Base-by-base conservation (phyloP, 2,113 vertebrate genomes). In the Vidua chalybeata region DNA sequence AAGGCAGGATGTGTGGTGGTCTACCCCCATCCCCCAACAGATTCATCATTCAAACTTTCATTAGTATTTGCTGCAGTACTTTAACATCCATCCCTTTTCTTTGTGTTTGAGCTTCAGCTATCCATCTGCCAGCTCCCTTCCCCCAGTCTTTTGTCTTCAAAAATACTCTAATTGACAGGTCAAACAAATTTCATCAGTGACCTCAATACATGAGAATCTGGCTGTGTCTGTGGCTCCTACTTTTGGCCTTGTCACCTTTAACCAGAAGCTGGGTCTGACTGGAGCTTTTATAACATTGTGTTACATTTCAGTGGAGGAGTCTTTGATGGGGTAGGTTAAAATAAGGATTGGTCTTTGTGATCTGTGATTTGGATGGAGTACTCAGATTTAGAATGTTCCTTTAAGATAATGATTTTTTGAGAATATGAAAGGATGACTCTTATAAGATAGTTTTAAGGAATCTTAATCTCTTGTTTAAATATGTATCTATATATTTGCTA, bases 121-220 rank as follows among this genome's bases (percentile, higher is more conserved):
- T 63, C 51, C 80, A 49, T 95, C 88, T 90, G 90, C 68, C 86
- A 92, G 55, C 76, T 93, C 90, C 92, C 95, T 93, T 88, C 96
- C 95, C 90, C 86, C 94, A 63, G 43, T 67, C 94, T 88, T 96
- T 95, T 94, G 92, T 97, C 61, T 92, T 23, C 80, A 95, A 11
- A 94, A 93, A 81, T 92, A 90, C 72, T 67, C 72, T 95, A 96
- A 96, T 92, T 97, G 96, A 89, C 89, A 89, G 94, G 88, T 93
- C 95, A 94, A 96, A 93, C 0, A 6, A 90, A 83, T 94, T 76
- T 93, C 90, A 95, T 81, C 72, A 86, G 90, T 92, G 95, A 81
- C 92, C 72, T 93, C 94, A 92, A 16, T 92, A 46, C 68, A 74
- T 80, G 86, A 96, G 93, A 95, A 97, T 94, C 73, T 0, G 22